phyloP scores from a whole-genome alignment of 1,140 invertebrate genomes.

The Metopolophium dirhodum region DNA sequence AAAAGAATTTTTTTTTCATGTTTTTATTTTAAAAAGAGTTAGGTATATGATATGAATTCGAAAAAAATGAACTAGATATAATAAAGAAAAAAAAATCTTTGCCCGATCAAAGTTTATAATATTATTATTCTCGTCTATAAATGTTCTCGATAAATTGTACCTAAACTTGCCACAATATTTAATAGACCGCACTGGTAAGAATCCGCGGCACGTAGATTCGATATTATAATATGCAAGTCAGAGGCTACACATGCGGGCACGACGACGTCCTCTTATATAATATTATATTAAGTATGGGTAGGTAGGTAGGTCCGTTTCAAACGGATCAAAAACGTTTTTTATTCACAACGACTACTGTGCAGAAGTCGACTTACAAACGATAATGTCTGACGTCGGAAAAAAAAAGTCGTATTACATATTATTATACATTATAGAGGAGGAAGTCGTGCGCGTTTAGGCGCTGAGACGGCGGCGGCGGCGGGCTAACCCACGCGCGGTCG shows the following conservation, averaged over 20 bases:
- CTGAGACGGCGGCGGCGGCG: background rate
- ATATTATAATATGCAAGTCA: background rate
- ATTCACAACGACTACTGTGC: background rate
- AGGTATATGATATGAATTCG: background rate
- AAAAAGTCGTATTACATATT: background rate
- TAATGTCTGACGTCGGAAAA: background rate
- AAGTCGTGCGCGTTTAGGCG: conserved; percentile 13
- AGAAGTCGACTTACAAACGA: background rate
- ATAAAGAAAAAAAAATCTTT: background rate
- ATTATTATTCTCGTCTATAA: no score
- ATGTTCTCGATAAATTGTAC: background rate
- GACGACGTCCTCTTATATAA: background rate
- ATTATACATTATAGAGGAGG: background rate
- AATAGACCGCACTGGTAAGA: background rate
- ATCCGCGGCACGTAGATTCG: background rate
- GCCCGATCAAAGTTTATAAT: no score
- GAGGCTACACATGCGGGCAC: no score
- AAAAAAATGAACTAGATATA: background rate
- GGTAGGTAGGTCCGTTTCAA: background rate
- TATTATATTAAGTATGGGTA: background rate
- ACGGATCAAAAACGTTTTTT: background rate
- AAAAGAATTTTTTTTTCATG: background rate
- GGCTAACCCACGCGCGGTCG: conserved; percentile 32
- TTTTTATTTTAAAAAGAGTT: background rate
- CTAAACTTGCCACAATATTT: background rate